Percentiles rank a stretch among this genome's conserved stretches.
Conservation (phyloP, 2,888 invertebrate genomes). For the Clitarchus hookeri region DNA sequence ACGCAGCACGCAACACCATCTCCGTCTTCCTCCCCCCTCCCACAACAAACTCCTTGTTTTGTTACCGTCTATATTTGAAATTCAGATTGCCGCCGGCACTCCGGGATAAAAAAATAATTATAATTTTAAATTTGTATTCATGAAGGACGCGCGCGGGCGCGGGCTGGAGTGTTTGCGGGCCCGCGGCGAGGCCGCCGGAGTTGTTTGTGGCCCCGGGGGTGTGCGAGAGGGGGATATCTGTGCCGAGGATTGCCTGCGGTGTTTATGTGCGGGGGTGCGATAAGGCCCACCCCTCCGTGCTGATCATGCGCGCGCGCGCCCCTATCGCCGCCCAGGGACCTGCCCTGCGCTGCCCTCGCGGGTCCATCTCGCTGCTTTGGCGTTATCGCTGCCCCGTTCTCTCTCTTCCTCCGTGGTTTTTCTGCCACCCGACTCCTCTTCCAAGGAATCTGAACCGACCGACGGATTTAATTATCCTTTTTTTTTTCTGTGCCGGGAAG, state of each 20-base stretch:
- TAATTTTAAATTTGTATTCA: constrained; percentile 14
- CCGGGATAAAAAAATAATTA: constrained; percentile 6
- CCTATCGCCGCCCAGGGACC: constrained; percentile 6
- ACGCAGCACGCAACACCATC: not conserved
- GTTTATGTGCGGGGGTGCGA: not conserved
- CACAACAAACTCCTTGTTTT: not conserved
- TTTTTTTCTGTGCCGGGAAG: too few relatives aligned
- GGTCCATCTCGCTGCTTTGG: not conserved
- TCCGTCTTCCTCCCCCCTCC: not conserved
- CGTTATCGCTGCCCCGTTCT: not conserved
- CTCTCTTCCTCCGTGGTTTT: too few relatives aligned
- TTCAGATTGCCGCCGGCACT: constrained; percentile 14
- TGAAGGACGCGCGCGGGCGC: not conserved
- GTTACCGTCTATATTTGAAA: constrained; percentile 6
- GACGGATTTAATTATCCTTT: too few relatives aligned
- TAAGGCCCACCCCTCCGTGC: not conserved
- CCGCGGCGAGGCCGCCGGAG: not conserved
- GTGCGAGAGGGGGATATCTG: not conserved
- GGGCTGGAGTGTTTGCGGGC: not conserved
- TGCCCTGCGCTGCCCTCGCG: not conserved
- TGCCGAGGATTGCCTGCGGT: not conserved
- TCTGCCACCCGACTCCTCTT: too few relatives aligned
- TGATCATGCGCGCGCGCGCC: not conserved
- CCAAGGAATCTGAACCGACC: too few relatives aligned
- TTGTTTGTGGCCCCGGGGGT: too few relatives aligned